A percentile compares a stretch with the other conserved stretches of the same genome.
phyloP scores from a whole-genome alignment of 2,113 vertebrate species.

The Tragelaphus scriptus region DNA sequence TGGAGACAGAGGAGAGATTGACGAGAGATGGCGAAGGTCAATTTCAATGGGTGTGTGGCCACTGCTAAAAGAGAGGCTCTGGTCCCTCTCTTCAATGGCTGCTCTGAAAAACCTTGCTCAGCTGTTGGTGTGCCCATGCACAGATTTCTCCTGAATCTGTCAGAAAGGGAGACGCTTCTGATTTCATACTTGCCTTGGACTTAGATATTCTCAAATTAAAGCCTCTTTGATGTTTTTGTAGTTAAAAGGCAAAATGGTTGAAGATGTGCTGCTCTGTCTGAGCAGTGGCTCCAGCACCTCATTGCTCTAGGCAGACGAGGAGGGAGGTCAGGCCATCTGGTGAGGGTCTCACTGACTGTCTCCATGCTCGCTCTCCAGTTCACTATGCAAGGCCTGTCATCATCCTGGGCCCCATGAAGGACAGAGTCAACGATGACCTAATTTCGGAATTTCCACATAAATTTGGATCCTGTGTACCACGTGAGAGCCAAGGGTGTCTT shows the following conservation, averaged over 20 bases:
- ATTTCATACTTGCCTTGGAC: background rate
- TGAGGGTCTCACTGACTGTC: background rate
- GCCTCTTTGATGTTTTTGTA: background rate
- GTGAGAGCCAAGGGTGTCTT: conserved; percentile 82
- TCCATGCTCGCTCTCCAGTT: conserved; percentile 78
- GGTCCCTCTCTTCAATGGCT: background rate
- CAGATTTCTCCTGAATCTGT: background rate
- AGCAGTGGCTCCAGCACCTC: background rate
- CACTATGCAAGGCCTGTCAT: conserved; percentile 98
- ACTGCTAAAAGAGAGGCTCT: background rate
- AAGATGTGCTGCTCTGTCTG: background rate
- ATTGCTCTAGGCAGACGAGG: background rate
- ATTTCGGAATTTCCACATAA: conserved; percentile 99
- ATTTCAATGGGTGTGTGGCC: background rate
- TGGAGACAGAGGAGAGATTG: background rate
- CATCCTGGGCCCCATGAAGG: conserved; percentile 97
- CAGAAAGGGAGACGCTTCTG: background rate
- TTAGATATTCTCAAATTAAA: conserved; percentile 8
- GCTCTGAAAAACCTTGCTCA: background rate
- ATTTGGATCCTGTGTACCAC: conserved; percentile 98
- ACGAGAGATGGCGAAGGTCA: background rate
- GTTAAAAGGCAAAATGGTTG: background rate
- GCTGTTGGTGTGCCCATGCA: background rate
- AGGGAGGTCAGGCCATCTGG: background rate
- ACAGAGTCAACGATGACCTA: conserved; percentile 97